Base-by-base conservation (phyloP, 2,797 vertebrate species). In the Enteromius radiatus region DNA sequence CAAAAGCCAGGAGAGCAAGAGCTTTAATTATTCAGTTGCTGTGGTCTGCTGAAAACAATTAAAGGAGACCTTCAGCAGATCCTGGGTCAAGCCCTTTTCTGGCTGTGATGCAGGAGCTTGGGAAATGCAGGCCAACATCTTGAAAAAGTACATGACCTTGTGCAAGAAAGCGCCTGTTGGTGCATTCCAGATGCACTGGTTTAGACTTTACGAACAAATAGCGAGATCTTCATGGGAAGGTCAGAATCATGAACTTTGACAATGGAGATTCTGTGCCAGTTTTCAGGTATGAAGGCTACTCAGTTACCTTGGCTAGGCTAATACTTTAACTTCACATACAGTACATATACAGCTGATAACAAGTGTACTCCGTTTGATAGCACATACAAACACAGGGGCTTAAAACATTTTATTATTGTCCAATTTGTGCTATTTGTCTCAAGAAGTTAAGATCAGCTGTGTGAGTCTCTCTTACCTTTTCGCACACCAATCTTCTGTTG, bases 31-130 rank as follows among this genome's bases (percentile, higher is more conserved):
- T 73, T 73, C 38, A 78, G 59, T 76, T 73, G 31, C 19, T 19
- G 79, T 83, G 87, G 84, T 85, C 91, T 89, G 87, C 89, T 90
- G 91, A 92, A 92, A 92, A 91, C 89, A 92, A 93, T 93, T 93
- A 43, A 78, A 68, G 52, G 33, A 76, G 69, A 84, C n/a, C 41
- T 85, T 70, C 63, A 41, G 73, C 31, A 43, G 56, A 73, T 73
- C 56, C 86, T 84, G 23, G 87, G 90, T 87, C 79, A 88, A 90
- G 91, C 91, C 89, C 80, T 78, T 88, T 94, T 92, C 89, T 92
- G 91, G 86, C 87, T 85, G 85, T 90, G 91, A 94, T 88, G 15
- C 43, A 52, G n/a, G 33, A 68, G 63, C 47, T 65, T 59, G 81
- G 64, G 41, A 83, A 76, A 81, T 85, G 54, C 54, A 71, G 83